A percentile compares a stretch with the other conserved stretches of the same genome.
These are phyloP conservation scores for Molossus molossus DNA, from an alignment of 2,797 vertebrate species.

Conservation along the genomic window DNA sequence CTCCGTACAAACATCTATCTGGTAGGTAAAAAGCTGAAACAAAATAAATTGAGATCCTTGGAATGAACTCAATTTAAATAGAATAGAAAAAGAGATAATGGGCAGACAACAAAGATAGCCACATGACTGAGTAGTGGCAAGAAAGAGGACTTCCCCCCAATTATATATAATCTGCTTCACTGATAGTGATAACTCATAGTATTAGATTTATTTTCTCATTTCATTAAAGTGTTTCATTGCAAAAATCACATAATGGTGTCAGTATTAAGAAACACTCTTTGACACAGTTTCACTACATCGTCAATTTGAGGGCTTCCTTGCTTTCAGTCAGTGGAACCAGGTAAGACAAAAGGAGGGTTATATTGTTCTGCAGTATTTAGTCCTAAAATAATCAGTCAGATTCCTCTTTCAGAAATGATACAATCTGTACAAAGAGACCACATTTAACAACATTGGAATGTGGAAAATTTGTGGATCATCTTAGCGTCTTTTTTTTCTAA, in stretches of 20 bases:
- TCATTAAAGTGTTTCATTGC: constrained; percentile 19
- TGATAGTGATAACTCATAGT: neutral
- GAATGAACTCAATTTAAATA: neutral
- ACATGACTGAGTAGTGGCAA: neutral
- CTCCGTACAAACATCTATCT: neutral
- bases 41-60: neutral
- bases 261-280: constrained; percentile 28
- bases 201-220: constrained; percentile 41
- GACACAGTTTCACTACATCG: neutral
- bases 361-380: neutral
- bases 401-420: constrained; percentile 19
- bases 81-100: neutral
- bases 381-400: constrained; percentile 3
- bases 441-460: neutral
- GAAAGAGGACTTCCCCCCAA: neutral
- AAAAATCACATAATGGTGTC: constrained; percentile 21
- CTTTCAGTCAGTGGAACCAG: neutral
- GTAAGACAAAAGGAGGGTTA: neutral
- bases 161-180: neutral
- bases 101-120: neutral
- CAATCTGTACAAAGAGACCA: constrained; percentile 10
- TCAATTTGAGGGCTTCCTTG: neutral
- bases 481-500: constrained; percentile 26
- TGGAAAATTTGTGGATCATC: neutral
- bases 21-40: neutral